Base-by-base conservation (phyloP, 2,888 invertebrate species). In the Asteroscopus sphinx region DNA sequence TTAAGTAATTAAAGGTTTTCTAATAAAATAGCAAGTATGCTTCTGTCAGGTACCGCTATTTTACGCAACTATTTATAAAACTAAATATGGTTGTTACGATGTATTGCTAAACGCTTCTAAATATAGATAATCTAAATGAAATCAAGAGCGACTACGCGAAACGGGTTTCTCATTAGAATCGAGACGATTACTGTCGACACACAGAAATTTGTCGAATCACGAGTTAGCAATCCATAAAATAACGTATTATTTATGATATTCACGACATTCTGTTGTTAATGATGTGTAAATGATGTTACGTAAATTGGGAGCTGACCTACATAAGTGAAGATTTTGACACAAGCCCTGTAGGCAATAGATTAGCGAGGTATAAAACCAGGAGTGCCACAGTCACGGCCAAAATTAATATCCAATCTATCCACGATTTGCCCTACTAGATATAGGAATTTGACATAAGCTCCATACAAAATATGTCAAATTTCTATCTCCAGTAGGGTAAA, bases 41-140 rank as follows among this genome's bases (percentile, higher is more conserved):
- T 32, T 9, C 2, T 7, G 15, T 9, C 32, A 12, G 4, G 30
- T 33, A 6, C 6, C 13, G 35, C 35, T 4, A 35, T 26, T 37
- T 60, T 67, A 52, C 5, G 8, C 12, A 51, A 46, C 37, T 35
- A 72, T 60, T 64, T 48, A 56, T 32, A 25, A 21, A 49, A 40
- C 36, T 37, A 33, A 63, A 49, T 65, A 65, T 48, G 54, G 46
- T 52, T 41, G 65, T 74, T 64, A 67, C 60, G 55, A 62, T 66
- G 16, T 57, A 56, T 62, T 49, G 60, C 72, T 68, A 69, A 57
- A 68, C 57, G 59, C 54, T 60, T 65, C 71, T 74, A 68, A 67
- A 74, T 63, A 77, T 71, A 67, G 64, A 64, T 65, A 72, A 81
- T 78, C 69, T 75, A 77, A 81, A 82, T 77, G 80, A 83, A 84